Percentiles rank a stretch among this genome's conserved stretches.
Evolutionary conservation across 1,140 invertebrate genomes (phyloP).

Genomic region (Drosophila pachea): DNA sequence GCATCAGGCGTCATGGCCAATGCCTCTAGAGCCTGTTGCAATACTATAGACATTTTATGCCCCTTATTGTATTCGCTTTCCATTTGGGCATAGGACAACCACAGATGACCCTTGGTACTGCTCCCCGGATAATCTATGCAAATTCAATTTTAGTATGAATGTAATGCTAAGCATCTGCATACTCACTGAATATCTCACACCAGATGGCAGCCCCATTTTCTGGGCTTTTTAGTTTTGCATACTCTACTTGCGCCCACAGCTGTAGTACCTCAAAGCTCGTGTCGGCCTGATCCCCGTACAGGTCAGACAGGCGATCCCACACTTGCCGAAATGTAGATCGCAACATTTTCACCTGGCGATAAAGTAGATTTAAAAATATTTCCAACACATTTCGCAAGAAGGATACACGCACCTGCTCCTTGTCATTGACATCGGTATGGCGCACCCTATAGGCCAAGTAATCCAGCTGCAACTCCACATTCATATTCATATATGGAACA

Average conservation of each 20-base stretch:
- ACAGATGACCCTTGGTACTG: conserved; percentile 32
- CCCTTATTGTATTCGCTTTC: conserved; percentile 43
- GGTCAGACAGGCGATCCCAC: conserved; percentile 63
- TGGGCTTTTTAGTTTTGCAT: conserved; percentile 42
- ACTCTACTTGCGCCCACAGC: conserved; percentile 73
- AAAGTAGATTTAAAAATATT: neutral
- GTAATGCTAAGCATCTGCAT: neutral
- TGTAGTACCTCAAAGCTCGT: conserved; percentile 68
- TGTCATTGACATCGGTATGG: neutral
- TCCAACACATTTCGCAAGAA: neutral
- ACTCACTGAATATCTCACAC: conserved; percentile 66
- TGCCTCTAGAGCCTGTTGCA: conserved; percentile 23
- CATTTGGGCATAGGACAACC: conserved; percentile 53
- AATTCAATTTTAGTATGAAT: neutral
- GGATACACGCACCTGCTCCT: conserved; percentile 18
- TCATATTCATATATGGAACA: conserved; percentile 10
- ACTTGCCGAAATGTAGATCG: conserved; percentile 51
- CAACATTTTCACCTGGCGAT: conserved; percentile 36
- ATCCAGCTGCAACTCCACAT: conserved; percentile 54
- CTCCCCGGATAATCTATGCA: conserved; percentile 56
- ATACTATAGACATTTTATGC: conserved; percentile 25
- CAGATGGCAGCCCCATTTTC: conserved; percentile 52
- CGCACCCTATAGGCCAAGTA: conserved; percentile 57
- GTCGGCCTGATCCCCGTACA: conserved; percentile 69
- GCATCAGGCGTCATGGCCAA: conserved; percentile 29